Conservation (phyloP, 2,113 vertebrate species). For the Hippopotamus amphibius region DNA sequence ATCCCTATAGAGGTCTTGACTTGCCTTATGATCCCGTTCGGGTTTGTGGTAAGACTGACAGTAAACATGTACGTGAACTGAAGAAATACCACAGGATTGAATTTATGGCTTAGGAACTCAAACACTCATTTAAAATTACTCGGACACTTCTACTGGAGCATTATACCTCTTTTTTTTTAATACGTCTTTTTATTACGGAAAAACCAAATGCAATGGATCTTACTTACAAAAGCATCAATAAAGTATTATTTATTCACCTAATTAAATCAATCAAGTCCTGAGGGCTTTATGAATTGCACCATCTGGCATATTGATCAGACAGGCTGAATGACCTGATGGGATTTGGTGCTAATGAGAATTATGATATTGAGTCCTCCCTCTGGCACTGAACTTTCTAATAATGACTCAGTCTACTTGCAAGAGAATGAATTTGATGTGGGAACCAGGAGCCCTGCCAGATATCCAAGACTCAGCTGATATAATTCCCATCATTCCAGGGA, state of each 20-base stretch:
- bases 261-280: background rate
- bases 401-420: too few species aligned
- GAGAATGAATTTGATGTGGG: rapidly evolving
- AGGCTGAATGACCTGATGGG: background rate
- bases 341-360: background rate
- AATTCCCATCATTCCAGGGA: background rate
- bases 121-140: background rate
- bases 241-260: background rate
- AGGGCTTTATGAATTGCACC: background rate
- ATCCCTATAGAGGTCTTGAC: background rate
- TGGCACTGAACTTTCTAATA: background rate
- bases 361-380: background rate
- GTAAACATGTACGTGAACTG: background rate
- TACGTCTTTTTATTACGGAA: background rate
- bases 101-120: background rate
- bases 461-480: background rate
- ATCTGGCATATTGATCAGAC: background rate
- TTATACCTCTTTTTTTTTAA: background rate
- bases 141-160: background rate
- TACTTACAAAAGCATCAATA: background rate
- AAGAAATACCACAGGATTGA: background rate
- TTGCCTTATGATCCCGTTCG: background rate
- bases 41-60: background rate
- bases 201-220: background rate
- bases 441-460: background rate